Base-by-base conservation (phyloP, 2,888 invertebrate species). In the Stratiomys singularior region DNA sequence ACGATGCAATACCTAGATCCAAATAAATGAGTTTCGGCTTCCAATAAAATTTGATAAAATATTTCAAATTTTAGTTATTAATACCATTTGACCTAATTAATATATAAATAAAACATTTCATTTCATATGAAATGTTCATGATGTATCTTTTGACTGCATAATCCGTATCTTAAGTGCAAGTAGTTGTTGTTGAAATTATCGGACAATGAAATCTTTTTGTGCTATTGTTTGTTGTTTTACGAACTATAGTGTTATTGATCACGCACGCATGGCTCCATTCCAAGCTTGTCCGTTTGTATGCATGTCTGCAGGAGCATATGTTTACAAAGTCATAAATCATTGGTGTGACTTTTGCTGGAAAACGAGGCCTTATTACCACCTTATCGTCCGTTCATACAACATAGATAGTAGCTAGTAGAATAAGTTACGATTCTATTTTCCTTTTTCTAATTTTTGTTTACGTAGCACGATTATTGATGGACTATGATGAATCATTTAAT, bases 351-450 rank as follows among this genome's bases (percentile, higher is more conserved):
- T 28, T 28, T 18, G 13, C n/a, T 27, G 28, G n/a, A 15, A 30
- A 64, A 64, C 25, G 64, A 64, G 28, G 30, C 28, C 64, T 64
- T 27, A 15, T 64, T 64, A 25, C 64, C 28, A 28, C 64, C 30
- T 27, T 64, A 13, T 64, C n/a, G 13, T 18, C 60, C 37, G 37
- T 9, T 37, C 9, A 37, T 37, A 37, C 37, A 37, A 37, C 3
- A 37, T 37, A 37, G 5, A 37, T 37, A 37, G n/a, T 37, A 37
- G 5, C 3, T 37, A 37, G 3, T 37, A n/a, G 37, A 3, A 37
- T 37, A 15, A 13, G 15, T 28, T 64, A 15, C 21, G 64, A 25
- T 28, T 64, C 15, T 21, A 28, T 30, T 28, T 30, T 9, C 28
- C 23, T 64, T n/a, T 60, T 21, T 23, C 4, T 25, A 25, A 60